These are phyloP conservation scores for Orthonevra nobilis DNA, from an alignment of 2,888 invertebrate genomes.

Conservation along the genomic window DNA sequence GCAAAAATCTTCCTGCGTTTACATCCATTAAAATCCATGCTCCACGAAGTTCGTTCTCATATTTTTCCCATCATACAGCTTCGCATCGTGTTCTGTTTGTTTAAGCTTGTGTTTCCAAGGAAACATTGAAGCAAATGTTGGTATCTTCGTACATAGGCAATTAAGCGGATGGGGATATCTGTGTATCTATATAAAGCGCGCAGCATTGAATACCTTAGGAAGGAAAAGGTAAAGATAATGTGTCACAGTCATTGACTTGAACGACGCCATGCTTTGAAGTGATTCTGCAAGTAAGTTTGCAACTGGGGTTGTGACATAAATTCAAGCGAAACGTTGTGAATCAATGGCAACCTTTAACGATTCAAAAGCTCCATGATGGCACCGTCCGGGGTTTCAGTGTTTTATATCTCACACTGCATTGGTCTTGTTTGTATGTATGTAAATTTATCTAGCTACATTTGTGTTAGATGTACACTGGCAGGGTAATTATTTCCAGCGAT, in stretches of 20 bases:
- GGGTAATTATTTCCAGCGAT: slow-evolving; percentile 1
- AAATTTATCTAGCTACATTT: not conserved
- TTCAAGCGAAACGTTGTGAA: slow-evolving; percentile 40
- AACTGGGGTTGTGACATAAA: slow-evolving; percentile 52
- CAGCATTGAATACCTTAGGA: not conserved
- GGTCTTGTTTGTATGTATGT: not conserved
- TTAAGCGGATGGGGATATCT: slow-evolving; percentile 39
- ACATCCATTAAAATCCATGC: no score
- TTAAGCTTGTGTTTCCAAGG: slow-evolving; percentile 48
- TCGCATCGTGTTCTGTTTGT: slow-evolving; percentile 42
- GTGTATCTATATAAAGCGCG: slow-evolving; percentile 7
- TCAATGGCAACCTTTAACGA: slow-evolving; percentile 56
- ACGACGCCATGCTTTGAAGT: slow-evolving; percentile 36
- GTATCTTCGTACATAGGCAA: slow-evolving; percentile 44
- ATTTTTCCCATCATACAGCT: slow-evolving; percentile 19
- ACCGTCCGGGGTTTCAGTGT: not conserved
- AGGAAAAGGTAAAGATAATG: slow-evolving; percentile 49
- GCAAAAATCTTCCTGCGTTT: slow-evolving; percentile 13
- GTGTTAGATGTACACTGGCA: not conserved
- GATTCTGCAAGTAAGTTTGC: slow-evolving; percentile 47
- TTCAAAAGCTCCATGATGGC: slow-evolving; percentile 4
- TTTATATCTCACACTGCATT: no score
- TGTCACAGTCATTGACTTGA: slow-evolving; percentile 50
- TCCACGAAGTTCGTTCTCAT: not conserved
- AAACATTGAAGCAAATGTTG: slow-evolving; percentile 26